These are phyloP conservation scores for Caenorhabditis afra DNA, from an alignment of 2,888 invertebrate genomes.

Conservation along the genomic window DNA sequence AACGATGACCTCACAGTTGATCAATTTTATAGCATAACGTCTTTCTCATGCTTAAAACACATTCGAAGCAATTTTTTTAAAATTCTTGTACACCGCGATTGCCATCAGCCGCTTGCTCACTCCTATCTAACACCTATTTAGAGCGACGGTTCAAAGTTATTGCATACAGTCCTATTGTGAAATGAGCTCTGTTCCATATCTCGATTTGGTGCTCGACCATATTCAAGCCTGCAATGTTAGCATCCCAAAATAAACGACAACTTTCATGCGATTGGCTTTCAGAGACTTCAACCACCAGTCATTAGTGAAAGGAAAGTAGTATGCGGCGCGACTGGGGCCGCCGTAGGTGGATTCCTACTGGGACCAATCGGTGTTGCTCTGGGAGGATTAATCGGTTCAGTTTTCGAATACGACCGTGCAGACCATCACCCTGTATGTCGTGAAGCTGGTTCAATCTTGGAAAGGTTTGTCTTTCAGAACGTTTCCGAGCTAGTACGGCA, in stretches of 20 bases:
- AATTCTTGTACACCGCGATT: no score
- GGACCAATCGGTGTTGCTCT: conserved; percentile 24
- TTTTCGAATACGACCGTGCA: neutral
- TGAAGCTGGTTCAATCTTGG: neutral
- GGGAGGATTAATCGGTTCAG: neutral
- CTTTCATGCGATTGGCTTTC: neutral
- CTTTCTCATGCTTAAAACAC: no score
- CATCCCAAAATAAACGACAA: neutral
- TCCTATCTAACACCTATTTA: no score
- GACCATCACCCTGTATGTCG: conserved; percentile 1
- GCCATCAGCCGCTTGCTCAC: no score
- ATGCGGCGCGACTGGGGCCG: conserved; percentile 4
- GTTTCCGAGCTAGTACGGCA: neutral
- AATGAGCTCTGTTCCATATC: neutral
- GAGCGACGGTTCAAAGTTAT: no score
- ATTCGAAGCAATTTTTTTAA: no score
- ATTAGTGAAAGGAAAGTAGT: conserved; percentile 20
- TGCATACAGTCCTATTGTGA: no score
- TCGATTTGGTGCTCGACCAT: neutral
- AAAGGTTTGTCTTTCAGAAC: no score
- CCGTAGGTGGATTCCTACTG: conserved; percentile 3
- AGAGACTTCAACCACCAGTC: neutral
- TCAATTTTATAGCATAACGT: no score
- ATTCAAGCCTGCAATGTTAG: neutral
- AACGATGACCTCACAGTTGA: no score